Base-by-base conservation (phyloP, 2,797 vertebrate genomes). In the Scleropages formosus region DNA sequence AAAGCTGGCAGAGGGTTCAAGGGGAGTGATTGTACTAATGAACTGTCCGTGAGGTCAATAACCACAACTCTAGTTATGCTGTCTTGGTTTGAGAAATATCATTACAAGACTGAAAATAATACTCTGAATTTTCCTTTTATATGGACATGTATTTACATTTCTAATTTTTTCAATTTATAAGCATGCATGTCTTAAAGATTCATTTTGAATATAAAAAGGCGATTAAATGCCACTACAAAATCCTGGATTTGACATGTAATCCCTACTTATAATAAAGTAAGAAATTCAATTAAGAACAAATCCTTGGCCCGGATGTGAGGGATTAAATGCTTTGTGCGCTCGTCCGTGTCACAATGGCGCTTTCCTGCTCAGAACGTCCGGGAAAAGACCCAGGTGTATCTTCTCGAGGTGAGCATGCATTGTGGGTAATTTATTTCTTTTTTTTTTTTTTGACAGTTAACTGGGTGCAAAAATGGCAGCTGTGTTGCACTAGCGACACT, bases 161-260 rank as follows among this genome's bases (percentile, higher is more conserved):
- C 6, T 39, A 2, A 39, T 39, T 39, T 39, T 6, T 39, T 39
- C 10, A 31, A 20, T 58, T 27, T 10, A 16, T 20, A 58, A 71
- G 24, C 11, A 10, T 67, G 51, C 4, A n/a, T 31, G 63, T 58
- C 47, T 75, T 53, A 6, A 15, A 70, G 26, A 74, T 58, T 31
- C 31, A 31, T 56, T 47, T 75, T 77, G 71, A 78, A 72, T 81
- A 79, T 72, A 70, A 20, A 39, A 72, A 72, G 60, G 75, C 66
- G 74, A 73, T 65, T 15, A 84, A 81, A 84, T 82, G 81, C 67
- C 80, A 82, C 1, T 70, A 16, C 27, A 64, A 44, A 62, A 44
- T 27, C 16, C 26, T 69, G 63, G 31, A 63, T 73, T 72, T 15
- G n/a, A 24, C 66, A 16, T 53, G 11, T 82, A 78, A 84, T 82